phyloP scores from a whole-genome alignment of 2,888 invertebrate species.

The Smittia aterrima region DNA sequence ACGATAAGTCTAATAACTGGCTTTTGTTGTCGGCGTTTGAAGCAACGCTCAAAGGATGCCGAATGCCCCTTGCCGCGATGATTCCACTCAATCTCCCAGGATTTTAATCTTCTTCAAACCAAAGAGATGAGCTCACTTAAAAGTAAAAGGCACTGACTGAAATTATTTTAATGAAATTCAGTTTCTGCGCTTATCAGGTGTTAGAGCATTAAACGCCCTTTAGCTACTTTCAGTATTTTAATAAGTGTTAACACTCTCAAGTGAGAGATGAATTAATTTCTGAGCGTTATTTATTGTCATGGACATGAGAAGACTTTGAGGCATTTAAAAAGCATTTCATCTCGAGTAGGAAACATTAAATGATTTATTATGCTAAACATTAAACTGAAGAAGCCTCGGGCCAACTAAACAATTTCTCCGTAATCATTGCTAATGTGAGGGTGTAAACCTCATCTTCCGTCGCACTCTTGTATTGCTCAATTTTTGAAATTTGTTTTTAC shows the following conservation, averaged over 20 bases:
- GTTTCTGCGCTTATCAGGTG: constrained; percentile 28
- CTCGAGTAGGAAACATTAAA: neutral
- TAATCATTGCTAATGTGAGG: constrained; percentile 32
- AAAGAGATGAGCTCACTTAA: too few relatives aligned
- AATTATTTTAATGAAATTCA: constrained; percentile 35
- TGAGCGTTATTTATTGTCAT: neutral
- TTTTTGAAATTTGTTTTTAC: neutral
- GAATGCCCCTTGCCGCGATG: constrained; percentile 30
- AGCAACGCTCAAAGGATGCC: neutral
- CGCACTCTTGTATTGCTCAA: constrained; percentile 1
- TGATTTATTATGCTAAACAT: neutral
- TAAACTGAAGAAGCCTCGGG: neutral
- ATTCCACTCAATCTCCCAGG: neutral
- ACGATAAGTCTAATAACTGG: constrained; percentile 6
- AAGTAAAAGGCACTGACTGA: neutral
- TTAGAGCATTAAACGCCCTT: constrained; percentile 31
- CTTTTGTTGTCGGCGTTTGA: constrained; percentile 34
- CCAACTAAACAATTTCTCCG: constrained; percentile 23
- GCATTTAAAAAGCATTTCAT: neutral
- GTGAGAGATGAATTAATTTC: neutral
- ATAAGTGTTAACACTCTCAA: constrained; percentile 22
- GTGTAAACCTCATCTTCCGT: neutral
- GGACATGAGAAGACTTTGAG: neutral
- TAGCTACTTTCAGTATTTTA: constrained; percentile 4
- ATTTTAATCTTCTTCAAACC: too few relatives aligned